Evolutionary conservation across 2,797 vertebrate genomes (phyloP).

Genomic region (Rhinella marina): DNA sequence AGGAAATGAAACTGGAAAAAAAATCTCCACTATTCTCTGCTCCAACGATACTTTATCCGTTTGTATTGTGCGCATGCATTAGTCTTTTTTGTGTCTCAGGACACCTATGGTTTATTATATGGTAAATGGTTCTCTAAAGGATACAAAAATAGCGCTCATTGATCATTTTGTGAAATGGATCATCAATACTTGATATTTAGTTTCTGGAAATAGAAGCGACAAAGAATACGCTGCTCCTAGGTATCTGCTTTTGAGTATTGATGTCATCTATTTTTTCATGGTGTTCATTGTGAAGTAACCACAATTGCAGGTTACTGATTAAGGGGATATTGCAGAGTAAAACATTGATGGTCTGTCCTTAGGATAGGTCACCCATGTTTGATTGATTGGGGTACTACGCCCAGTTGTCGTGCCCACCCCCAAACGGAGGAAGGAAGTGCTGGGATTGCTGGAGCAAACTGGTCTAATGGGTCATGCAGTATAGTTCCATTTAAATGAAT

Average conservation of each 20-base stretch:
- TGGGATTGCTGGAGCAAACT: not conserved
- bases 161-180: not conserved
- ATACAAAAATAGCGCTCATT: not conserved
- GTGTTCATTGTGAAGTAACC: not conserved
- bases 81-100: not conserved
- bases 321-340: not conserved
- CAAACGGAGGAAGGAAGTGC: not conserved
- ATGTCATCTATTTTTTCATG: not conserved
- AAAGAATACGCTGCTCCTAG: not conserved
- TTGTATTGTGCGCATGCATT: no score
- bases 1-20: no score
- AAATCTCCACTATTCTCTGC: no score
- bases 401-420: no score
- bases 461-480: not conserved
- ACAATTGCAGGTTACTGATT: not conserved
- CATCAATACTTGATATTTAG: not conserved
- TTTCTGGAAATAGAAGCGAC: not conserved
- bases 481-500: not conserved
- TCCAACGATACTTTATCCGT: no score
- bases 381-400: no score
- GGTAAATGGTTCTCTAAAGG: not conserved
- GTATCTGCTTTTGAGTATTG: not conserved
- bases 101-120: not conserved
- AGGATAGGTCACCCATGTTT: not conserved
- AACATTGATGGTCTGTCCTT: not conserved